phyloP scores from a whole-genome alignment of 2,797 vertebrate genomes.

The Sebastes kiyomatsui region DNA sequence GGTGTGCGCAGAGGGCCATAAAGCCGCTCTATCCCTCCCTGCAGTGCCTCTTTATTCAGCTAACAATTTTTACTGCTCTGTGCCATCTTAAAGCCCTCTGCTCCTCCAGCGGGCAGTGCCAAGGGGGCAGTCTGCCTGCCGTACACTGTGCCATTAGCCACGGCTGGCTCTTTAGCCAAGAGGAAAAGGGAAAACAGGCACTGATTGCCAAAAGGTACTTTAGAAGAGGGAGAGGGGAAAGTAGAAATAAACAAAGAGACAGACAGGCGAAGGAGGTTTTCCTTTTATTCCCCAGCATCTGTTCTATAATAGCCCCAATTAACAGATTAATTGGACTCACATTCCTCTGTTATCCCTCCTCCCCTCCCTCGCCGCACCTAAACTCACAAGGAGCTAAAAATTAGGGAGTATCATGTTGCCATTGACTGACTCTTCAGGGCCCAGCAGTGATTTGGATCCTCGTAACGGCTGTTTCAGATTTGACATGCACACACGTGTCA shows the following conservation, averaged over 20 bases:
- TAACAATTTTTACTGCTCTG: slow-evolving; percentile 76
- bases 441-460: slow-evolving; percentile 23
- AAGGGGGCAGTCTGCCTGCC: slow-evolving; percentile 76
- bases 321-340: slow-evolving; percentile 74
- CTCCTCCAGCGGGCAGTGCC: slow-evolving; percentile 73
- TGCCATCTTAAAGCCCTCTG: slow-evolving; percentile 71
- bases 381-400: slow-evolving; percentile 14
- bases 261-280: slow-evolving; percentile 60
- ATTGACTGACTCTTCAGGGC: slow-evolving; percentile 11
- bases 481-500: slow-evolving; percentile 14
- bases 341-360: slow-evolving; percentile 34
- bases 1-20: slow-evolving; percentile 60
- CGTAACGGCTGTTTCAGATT: slow-evolving; percentile 5
- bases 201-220: slow-evolving; percentile 70
- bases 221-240: slow-evolving; percentile 47
- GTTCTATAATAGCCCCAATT: slow-evolving; percentile 74
- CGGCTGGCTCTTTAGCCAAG: slow-evolving; percentile 75
- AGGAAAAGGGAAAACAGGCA: slow-evolving; percentile 68
- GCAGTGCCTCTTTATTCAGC: slow-evolving; percentile 73
- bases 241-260: slow-evolving; percentile 67
- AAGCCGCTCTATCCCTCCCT: slow-evolving; percentile 64
- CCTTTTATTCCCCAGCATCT: slow-evolving; percentile 69
- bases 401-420: background rate
- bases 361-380: slow-evolving; percentile 28
- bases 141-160: slow-evolving; percentile 73